A percentile compares a stretch with the other conserved stretches of the same genome.
These are phyloP conservation scores for Pterocles gutturalis DNA, from an alignment of 2,113 vertebrate species.

Conservation along the genomic window DNA sequence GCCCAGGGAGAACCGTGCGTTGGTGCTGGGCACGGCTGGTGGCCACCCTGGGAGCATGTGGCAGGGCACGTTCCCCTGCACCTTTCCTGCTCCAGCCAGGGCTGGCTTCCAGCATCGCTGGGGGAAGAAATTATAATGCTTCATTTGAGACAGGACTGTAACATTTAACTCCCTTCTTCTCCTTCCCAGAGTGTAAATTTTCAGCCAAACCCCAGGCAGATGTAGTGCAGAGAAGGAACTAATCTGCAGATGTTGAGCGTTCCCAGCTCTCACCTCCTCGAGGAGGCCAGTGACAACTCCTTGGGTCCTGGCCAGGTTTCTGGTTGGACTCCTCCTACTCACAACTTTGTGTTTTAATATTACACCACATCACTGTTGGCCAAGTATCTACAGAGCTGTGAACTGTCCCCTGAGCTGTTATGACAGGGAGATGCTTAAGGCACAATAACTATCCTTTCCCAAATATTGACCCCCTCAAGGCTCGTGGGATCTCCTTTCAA, in stretches of 20 bases:
- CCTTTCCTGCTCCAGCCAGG: not conserved
- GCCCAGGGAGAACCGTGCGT: accelerated
- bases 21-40: not conserved
- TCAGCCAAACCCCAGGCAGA: not conserved
- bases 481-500: not conserved
- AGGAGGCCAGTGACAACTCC: not conserved
- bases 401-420: not conserved
- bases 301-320: not conserved
- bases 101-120: not conserved
- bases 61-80: not conserved
- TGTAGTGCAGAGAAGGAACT: not conserved
- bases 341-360: not conserved
- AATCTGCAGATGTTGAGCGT: not conserved
- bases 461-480: not conserved
- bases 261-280: not conserved
- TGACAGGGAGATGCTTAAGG: not conserved
- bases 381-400: not conserved
- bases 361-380: not conserved
- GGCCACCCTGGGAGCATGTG: not conserved
- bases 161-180: not conserved
- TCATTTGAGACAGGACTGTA: not conserved
- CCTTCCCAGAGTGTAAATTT: not conserved
- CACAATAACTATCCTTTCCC: not conserved
- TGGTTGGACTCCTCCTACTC: not conserved
- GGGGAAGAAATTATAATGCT: not conserved